Evolutionary conservation across 2,888 invertebrate species (phyloP), one percentile per base, ranked within the genome.

Genomic region (Autographa gamma): DNA sequence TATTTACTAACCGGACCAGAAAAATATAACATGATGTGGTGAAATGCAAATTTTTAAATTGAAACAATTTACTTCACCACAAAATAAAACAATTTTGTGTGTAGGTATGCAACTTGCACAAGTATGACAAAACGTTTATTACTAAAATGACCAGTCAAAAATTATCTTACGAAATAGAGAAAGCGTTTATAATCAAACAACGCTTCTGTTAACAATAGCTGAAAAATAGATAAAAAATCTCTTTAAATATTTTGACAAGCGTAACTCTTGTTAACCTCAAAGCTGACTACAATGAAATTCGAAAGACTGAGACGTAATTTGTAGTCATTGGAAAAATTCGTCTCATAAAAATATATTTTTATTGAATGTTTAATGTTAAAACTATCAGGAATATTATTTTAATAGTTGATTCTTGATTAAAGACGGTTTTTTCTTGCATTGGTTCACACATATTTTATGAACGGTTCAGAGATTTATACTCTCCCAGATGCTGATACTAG

Each of bases 181-280:
- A 81, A 83, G 84, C 69, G 84, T 74, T 52, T 56, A 38, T 65
- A 81, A 83, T 81, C 73, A 71, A 31, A 66, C 60, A 59, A 64
- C 52, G 60, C 69, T 66, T 64, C 67, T 69, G 66, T 70, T 70
- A 74, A 81, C 77, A 85, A 86, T 75, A 43, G 71, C 59, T 60
- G 18, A 63, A 67, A 72, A 38, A 77, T 38, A 9, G 4, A 38
- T 31, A 69, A 72, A 71, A 71, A 80, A 60, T 32, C 48, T 43
- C 38, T 38, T 32, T 38, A 61, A 70, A 38, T 61, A 67, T 48
- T 63, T 68, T 65, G 52, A 66, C 64, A 64, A 67, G 32, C 43
- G 61, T 72, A 68, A 67, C 41, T 58, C 58, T 60, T 54, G 60
- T 70, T 77, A 71, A 71, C 63, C 66, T 69, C 52, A 32, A 59